phyloP scores from a whole-genome alignment of 2,113 vertebrate genomes.

The Misgurnus mizolepis region DNA sequence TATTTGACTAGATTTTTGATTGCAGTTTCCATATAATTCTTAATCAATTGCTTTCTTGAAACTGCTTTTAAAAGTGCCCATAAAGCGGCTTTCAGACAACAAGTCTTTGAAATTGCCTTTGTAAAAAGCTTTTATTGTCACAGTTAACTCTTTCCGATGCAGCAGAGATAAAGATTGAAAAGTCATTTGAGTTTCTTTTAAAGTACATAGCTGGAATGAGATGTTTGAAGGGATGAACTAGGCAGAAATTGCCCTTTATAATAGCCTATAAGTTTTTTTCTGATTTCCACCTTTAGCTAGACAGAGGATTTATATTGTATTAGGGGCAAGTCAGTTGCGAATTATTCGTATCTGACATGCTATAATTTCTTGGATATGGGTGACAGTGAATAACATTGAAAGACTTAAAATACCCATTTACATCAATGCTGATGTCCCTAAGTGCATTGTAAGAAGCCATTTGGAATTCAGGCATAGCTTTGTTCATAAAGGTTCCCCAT shows the following conservation, averaged over 20 bases:
- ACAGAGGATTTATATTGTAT: not conserved
- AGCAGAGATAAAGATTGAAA: not conserved
- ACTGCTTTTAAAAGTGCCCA: conserved; percentile 10
- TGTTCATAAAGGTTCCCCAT: not conserved
- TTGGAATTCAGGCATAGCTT: not conserved
- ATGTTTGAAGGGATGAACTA: not conserved
- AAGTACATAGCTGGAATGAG: not conserved
- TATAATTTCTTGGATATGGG: not conserved
- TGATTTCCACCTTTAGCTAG: not conserved
- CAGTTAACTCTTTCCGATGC: conserved; percentile 28
- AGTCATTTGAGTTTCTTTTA: not conserved
- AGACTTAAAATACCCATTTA: not conserved
- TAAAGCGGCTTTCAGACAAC: not conserved
- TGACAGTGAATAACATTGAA: not conserved
- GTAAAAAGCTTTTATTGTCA: conserved; percentile 39
- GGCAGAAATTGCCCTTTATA: not conserved
- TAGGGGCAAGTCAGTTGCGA: not conserved
- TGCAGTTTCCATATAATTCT: not conserved
- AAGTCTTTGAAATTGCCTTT: conserved; percentile 44
- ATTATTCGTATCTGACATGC: conserved; percentile 5
- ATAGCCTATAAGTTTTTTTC: not conserved
- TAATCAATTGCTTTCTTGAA: conserved; percentile 7
- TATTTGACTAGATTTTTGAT: conserved; percentile 4
- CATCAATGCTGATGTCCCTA: not conserved
- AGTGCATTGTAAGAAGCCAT: not conserved